Evolutionary conservation across 2,113 vertebrate species (phyloP).

Genomic region (Eretmochelys imbricata): DNA sequence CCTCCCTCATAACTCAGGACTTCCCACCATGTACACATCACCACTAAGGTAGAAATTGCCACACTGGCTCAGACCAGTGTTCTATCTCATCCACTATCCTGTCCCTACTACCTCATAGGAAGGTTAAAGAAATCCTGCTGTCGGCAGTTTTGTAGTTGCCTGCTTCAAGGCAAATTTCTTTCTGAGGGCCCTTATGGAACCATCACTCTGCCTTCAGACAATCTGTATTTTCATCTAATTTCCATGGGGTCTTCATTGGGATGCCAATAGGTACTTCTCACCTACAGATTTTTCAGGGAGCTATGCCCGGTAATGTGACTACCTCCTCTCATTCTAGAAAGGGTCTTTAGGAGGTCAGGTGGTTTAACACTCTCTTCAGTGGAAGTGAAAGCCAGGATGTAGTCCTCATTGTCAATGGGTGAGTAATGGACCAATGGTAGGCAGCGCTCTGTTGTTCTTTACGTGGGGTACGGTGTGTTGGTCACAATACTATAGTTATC

Average conservation of each 20-base stretch:
- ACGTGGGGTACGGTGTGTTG: background rate
- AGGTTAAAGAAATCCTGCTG: background rate
- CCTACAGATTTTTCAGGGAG: background rate
- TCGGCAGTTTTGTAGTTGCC: background rate
- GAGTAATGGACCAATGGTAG: background rate
- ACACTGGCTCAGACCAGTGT: background rate
- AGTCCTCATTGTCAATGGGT: background rate
- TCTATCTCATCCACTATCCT: background rate
- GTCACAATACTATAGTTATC: background rate
- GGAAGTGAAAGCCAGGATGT: background rate
- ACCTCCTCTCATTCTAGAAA: background rate
- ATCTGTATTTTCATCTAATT: background rate
- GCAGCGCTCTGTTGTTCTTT: background rate
- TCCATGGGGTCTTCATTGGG: background rate
- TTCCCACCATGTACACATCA: background rate
- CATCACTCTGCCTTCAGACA: background rate
- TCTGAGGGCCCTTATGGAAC: background rate
- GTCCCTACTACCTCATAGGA: background rate
- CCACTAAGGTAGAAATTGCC: background rate
- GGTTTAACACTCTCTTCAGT: background rate
- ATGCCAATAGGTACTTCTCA: background rate
- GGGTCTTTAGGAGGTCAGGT: background rate
- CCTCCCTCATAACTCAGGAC: background rate
- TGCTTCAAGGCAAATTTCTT: background rate
- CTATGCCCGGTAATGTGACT: background rate